Conservation (phyloP, 2,113 vertebrate species). For the Aphyosemion australe region DNA sequence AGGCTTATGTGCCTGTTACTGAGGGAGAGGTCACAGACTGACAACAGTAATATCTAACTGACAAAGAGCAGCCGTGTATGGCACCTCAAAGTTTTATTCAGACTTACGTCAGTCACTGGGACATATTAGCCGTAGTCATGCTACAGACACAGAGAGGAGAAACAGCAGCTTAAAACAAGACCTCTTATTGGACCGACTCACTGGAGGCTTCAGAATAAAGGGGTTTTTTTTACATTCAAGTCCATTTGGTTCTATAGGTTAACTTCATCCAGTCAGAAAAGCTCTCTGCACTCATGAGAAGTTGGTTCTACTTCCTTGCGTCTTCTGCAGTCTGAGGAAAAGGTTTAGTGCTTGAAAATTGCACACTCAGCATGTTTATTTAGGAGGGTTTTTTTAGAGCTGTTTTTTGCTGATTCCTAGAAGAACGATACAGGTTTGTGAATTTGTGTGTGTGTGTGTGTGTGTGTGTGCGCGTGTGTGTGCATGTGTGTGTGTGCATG, state of each 20-base stretch:
- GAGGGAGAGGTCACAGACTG: constrained; percentile 65
- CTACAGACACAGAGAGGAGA: no score
- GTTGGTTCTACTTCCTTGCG: constrained; percentile 30
- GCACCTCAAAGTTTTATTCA: constrained; percentile 7
- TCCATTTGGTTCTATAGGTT: not conserved
- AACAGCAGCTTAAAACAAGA: no score
- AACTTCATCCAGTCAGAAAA: constrained; percentile 21
- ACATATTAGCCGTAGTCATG: no score
- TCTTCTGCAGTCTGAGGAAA: constrained; percentile 36
- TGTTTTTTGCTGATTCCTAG: constrained; percentile 71
- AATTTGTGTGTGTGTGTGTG: constrained; percentile 22
- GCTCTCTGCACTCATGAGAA: constrained; percentile 15
- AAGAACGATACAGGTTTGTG: constrained; percentile 30
- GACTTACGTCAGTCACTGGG: no score
- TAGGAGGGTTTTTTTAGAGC: constrained; percentile 34
- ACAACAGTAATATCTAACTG: constrained; percentile 57
- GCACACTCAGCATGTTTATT: constrained; percentile 60
- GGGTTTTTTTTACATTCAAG: not conserved
- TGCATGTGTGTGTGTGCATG: constrained; percentile 27
- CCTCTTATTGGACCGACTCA: no score
- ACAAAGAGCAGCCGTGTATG: constrained; percentile 21
- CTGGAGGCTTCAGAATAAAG: not conserved
- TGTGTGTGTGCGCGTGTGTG: constrained; percentile 41
- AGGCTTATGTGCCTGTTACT: constrained; percentile 46
- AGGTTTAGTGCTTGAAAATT: constrained; percentile 20